phyloP scores from a whole-genome alignment of 2,888 invertebrate genomes.

The Yponomeuta plumbellus region DNA sequence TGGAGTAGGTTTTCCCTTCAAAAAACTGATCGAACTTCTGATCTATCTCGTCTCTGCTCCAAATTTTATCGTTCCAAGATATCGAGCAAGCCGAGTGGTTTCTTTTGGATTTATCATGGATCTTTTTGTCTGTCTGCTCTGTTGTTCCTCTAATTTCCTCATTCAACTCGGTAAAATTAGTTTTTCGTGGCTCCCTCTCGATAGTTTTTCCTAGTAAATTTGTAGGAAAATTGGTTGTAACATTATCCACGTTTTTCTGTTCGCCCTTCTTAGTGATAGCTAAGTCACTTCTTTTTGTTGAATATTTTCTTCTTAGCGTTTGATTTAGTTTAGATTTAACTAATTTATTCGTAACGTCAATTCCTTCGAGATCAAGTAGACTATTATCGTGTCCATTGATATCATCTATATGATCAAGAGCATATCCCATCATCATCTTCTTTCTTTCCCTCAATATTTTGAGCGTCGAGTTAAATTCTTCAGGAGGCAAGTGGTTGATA shows the following conservation, averaged over 20 bases:
- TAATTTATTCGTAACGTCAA: conserved; percentile 11
- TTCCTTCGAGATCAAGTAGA: conserved; percentile 29
- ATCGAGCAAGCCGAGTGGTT: conserved; percentile 60
- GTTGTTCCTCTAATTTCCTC: conserved; percentile 27
- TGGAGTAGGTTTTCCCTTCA: conserved; percentile 39
- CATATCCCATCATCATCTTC: conserved; percentile 60
- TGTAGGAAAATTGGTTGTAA: conserved; percentile 19
- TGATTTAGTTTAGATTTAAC: conserved; percentile 26
- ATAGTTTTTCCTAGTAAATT: conserved; percentile 32
- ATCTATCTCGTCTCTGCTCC: conserved; percentile 51
- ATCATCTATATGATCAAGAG: conserved; percentile 52
- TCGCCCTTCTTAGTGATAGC: neutral
- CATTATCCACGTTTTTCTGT: conserved; percentile 13
- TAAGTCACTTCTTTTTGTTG: conserved; percentile 28
- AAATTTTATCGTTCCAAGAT: conserved; percentile 65
- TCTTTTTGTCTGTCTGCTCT: neutral
- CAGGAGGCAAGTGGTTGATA: conserved; percentile 83
- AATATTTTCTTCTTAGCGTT: conserved; percentile 31
- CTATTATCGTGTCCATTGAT: conserved; percentile 29
- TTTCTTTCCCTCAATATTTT: conserved; percentile 81
- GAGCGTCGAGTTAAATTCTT: conserved; percentile 84
- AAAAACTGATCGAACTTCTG: conserved; percentile 61
- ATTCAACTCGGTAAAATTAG: conserved; percentile 22
- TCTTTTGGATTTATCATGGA: conserved; percentile 6
- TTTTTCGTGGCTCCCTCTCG: conserved; percentile 36